Evolutionary conservation across 2,113 vertebrate species (phyloP), one percentile per base, ranked within the genome.

Genomic region (Prunella himalayana): DNA sequence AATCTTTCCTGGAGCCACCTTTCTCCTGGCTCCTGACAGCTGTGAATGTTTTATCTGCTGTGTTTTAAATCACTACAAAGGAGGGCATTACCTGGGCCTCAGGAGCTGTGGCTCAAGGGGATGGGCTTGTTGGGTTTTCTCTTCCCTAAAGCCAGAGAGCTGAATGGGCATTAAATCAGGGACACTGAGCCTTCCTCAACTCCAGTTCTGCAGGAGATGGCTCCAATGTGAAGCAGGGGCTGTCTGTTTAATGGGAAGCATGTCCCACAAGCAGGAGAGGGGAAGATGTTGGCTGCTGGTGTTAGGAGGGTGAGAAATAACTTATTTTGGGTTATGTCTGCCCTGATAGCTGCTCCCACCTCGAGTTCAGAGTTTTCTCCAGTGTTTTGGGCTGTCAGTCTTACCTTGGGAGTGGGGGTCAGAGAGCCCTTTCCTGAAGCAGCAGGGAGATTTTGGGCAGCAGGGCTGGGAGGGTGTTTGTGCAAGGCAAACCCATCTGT

Each of bases 31-130:
- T 84, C 61, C 50, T 19, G 23, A 33, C 78, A 86, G 57, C 72
- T 86, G 56, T 92, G 82, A 93, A 88, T 93, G 59, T 65, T 79
- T 86, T 89, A 93, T 91, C 84, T 92, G 57, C 64, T 44, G 71
- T 86, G 76, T 63, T 95, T 96, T 97, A 94, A 89, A 83, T 82
- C 49, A 56, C 16, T 80, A 76, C 41, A 89, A 47, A 71, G 71
- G 21, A 76, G 53, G 16, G 54, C 51, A 57, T 82, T 61, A 31
- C 65, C 79, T 95, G 88, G 69, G 65, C 45, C 49, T 82, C 60
- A 42, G 49, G 86, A 96, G 84, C n/a, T 25, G 39, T 11, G 64
- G 42, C 73, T 92, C 28, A 23, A 49, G 20, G 70, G 53, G 14
- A 37, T 44, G 24, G 70, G 51, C 13, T 28, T 64, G 50, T n/a